phyloP scores from a whole-genome alignment of 2,888 invertebrate genomes.

The Polyploca ridens region DNA sequence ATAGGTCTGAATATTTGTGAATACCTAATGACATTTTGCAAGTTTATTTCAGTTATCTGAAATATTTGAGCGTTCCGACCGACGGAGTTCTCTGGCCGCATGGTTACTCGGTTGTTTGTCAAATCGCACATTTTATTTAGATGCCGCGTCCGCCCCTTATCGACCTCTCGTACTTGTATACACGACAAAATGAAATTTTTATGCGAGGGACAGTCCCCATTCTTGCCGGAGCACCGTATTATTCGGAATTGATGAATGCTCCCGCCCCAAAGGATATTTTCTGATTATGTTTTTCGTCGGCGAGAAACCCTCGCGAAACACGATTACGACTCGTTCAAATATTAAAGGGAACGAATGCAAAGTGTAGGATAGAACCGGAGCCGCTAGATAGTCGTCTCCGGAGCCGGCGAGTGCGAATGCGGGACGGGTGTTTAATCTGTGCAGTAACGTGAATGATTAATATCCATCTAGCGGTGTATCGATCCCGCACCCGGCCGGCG shows the following conservation, averaged over 20 bases:
- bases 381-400: constrained; percentile 11
- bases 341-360: constrained; percentile 27
- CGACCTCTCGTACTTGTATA: constrained; percentile 24
- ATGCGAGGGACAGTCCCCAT: constrained; percentile 34
- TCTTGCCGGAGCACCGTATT: constrained; percentile 26
- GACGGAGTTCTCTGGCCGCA: neutral
- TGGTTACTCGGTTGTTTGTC: neutral
- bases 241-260: constrained; percentile 33
- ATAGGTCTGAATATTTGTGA: neutral
- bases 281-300: constrained; percentile 24
- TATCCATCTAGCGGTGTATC: constrained; percentile 19
- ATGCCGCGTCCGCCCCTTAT: constrained; percentile 7
- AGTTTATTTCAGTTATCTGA: neutral
- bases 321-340: constrained; percentile 29
- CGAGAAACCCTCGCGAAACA: constrained; percentile 18
- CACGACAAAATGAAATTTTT: constrained; percentile 35
- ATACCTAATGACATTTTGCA: neutral
- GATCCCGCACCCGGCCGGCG: constrained; percentile 10
- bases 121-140: constrained; percentile 17
- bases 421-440: constrained; percentile 20
- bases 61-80: neutral
- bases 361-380: constrained; percentile 12
- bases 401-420: constrained; percentile 9
- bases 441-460: constrained; percentile 30
- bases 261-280: constrained; percentile 23